Base-by-base conservation (phyloP, 2,113 vertebrate genomes). In the Sterrhoptilus dennistouni region DNA sequence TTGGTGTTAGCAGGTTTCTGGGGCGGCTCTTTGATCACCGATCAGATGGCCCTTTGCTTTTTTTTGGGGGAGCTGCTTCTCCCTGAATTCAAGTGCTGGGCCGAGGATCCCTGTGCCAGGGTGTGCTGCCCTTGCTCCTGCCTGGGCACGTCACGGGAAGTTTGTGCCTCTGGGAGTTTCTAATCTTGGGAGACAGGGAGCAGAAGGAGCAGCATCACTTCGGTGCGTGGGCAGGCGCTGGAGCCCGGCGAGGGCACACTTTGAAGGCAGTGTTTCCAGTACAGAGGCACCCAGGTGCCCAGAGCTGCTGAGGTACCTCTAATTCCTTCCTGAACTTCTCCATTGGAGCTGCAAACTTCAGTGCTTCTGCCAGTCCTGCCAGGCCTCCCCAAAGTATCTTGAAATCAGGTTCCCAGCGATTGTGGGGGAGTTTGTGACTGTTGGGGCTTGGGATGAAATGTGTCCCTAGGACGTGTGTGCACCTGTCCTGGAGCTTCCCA, bases 1-100 rank as follows among this genome's bases (percentile, higher is more conserved):
- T 93, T 60, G 93, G 80, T 86, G 84, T 90, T 83, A 83, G 81
- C 86, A 77, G 80, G 93, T 80, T 54, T 78, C 42, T 69, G 71
- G 64, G 70, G 91, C 15, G 3, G 21, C 79, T 36, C 95, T 95
- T 94, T 93, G 93, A 95, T 94, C 88, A 4, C 36, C 1, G 28
- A 31, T 93, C 53, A 82, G 76, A 71, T 84, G 90, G 61, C 74
- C 38, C 40, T 71, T 53, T 12, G 45, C 33, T 47, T 76, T 90
- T 90, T 80, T 88, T 12, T 5, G 11, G 49, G 65, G 64, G 71
- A 74, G 63, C 56, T 75, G 44, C 28, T 92, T 77, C 22, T 92
- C n/a, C 17, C 47, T 45, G 16, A 21, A 75, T 65, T n/a, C 2
- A 1, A 1, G 35, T 13, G 31, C 52, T 71, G 65, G 33, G 11